phyloP scores from a whole-genome alignment of 2,113 vertebrate species.

The Corynorhinus townsendii region DNA sequence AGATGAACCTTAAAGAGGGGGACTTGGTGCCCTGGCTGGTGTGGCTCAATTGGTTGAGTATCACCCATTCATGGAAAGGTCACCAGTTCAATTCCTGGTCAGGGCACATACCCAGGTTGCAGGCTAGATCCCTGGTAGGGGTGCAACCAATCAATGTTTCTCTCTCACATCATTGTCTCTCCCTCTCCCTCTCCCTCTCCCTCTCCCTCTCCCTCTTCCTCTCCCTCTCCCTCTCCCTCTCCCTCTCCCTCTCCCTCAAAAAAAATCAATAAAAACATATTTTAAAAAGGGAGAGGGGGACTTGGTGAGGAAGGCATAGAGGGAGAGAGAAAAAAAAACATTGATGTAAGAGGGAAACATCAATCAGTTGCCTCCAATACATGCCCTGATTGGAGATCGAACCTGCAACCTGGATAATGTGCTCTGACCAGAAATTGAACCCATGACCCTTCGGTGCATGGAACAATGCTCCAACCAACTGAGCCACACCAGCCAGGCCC shows the following conservation, averaged over 20 bases:
- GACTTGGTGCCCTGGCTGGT: too few relatives aligned
- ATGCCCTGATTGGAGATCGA: neutral
- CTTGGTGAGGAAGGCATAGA: neutral
- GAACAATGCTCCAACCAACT: neutral
- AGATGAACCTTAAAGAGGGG: neutral
- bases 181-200: too few relatives aligned
- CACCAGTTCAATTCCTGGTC: too few relatives aligned
- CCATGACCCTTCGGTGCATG: neutral
- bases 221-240: too few relatives aligned
- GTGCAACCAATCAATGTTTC: too few relatives aligned
- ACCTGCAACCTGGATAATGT: neutral
- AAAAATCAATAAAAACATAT: neutral
- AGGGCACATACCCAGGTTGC: too few relatives aligned
- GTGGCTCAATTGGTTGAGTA: too few relatives aligned
- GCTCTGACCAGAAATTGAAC: neutral
- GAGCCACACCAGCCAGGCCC: neutral
- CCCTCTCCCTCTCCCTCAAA: too few relatives aligned
- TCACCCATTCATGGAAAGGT: too few relatives aligned
- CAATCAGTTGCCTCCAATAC: neutral
- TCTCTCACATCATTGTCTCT: too few relatives aligned
- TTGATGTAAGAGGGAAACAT: neutral
- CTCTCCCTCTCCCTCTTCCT: too few relatives aligned
- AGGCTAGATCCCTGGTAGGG: too few relatives aligned
- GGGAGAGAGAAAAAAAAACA: neutral
- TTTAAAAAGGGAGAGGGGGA: accelerated